phyloP scores from a whole-genome alignment of 2,888 invertebrate species.

The Agrotis clavis region DNA sequence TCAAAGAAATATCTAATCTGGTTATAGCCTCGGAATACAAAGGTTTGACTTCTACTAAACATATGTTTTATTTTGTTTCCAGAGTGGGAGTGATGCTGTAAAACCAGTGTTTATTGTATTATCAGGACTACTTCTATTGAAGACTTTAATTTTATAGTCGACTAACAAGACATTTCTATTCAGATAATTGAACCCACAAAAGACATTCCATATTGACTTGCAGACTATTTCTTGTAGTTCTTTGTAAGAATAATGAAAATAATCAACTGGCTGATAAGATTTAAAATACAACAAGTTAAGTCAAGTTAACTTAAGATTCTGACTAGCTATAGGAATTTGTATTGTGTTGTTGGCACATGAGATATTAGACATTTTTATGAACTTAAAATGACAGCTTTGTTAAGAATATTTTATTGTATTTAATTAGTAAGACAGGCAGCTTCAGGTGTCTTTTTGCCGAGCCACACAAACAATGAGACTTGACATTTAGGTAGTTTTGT shows the following conservation, averaged over 20 bases:
- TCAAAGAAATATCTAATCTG: no score
- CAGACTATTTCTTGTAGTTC: background rate
- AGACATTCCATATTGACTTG: background rate
- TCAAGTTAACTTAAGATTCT: background rate
- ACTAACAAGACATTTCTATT: conserved; percentile 7
- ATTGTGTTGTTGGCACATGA: background rate
- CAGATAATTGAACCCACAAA: background rate
- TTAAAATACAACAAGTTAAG: background rate
- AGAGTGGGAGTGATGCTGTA: conserved; percentile 76
- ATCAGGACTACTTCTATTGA: conserved; percentile 63
- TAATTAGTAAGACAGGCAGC: no score
- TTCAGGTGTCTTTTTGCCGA: no score
- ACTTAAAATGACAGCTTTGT: background rate
- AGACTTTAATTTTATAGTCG: conserved; percentile 40
- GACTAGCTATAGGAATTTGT: conserved; percentile 8
- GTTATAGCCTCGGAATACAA: no score
- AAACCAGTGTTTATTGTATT: conserved; percentile 69
- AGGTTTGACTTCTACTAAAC: background rate
- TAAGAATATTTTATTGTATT: no score
- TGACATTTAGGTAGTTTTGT: no score
- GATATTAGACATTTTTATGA: no score
- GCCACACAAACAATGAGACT: no score
- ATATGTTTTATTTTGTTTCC: conserved; percentile 64
- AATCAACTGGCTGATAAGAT: conserved; percentile 3
- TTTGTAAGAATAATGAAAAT: background rate